phyloP scores from a whole-genome alignment of 2,888 invertebrate genomes.

The Atrina japonica region DNA sequence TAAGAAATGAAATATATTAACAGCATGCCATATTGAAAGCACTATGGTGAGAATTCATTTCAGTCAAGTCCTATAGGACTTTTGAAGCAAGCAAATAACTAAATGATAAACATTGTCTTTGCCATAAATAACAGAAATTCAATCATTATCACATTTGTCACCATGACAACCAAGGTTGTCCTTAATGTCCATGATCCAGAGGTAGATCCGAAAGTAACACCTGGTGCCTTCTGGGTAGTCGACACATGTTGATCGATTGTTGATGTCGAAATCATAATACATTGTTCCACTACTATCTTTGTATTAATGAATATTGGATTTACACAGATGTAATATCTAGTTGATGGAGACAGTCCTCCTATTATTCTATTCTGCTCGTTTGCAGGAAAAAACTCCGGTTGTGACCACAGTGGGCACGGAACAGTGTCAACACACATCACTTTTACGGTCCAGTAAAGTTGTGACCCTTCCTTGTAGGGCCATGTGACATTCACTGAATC shows the following conservation, averaged over 20 bases:
- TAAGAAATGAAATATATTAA: no score
- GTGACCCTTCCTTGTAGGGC: conserved; percentile 57
- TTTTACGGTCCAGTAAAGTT: conserved; percentile 59
- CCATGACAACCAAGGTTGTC: no score
- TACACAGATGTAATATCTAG: conserved; percentile 60
- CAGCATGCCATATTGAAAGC: no score
- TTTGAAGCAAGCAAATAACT: no score
- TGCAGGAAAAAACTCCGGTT: conserved; percentile 55
- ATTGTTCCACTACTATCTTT: conserved; percentile 51
- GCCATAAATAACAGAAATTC: no score
- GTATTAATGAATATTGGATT: conserved; percentile 55
- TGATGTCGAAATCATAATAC: conserved; percentile 37
- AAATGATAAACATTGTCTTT: no score
- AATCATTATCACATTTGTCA: no score
- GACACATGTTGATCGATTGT: not conserved
- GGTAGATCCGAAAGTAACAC: no score
- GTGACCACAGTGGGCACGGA: conserved; percentile 46
- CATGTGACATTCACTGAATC: conserved; percentile 49
- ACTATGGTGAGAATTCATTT: no score
- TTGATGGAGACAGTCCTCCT: conserved; percentile 43
- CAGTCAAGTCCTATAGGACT: no score
- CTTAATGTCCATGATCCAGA: no score
- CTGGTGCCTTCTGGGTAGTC: not conserved
- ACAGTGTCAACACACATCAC: conserved; percentile 46
- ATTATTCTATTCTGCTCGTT: conserved; percentile 46